Conservation (phyloP, 2,113 vertebrate genomes). For the Myxocyprinus asiaticus region DNA sequence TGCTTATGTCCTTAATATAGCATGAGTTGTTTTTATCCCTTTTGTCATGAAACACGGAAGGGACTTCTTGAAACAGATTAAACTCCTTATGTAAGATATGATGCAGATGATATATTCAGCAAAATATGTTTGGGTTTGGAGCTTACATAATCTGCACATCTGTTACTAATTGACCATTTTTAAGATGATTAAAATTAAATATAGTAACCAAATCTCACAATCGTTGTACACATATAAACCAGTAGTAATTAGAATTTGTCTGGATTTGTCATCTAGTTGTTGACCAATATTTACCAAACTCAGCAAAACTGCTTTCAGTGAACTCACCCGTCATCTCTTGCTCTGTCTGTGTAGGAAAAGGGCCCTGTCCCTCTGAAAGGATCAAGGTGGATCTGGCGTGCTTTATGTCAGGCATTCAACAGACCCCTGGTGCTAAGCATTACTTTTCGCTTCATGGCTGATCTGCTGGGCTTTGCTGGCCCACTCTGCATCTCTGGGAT, state of each 20-base stretch:
- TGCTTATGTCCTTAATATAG: not conserved
- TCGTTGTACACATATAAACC: too few relatives aligned
- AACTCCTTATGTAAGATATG: conserved; percentile 1
- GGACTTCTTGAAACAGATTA: conserved; percentile 28
- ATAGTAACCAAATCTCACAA: not conserved
- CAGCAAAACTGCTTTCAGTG: too few relatives aligned
- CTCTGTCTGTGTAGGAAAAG: conserved; percentile 33
- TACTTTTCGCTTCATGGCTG: conserved; percentile 91
- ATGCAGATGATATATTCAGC: not conserved
- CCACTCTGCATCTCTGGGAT: conserved; percentile 97
- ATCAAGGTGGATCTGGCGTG: conserved; percentile 86
- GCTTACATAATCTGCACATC: not conserved
- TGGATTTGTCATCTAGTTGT: not conserved
- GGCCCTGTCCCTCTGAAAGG: conserved; percentile 69
- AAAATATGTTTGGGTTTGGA: conserved; percentile 1
- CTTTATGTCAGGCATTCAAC: conserved; percentile 90
- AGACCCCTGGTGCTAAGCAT: conserved; percentile 92
- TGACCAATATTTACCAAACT: too few relatives aligned
- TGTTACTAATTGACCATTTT: conserved; percentile 19
- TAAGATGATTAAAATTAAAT: not conserved
- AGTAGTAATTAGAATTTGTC: not conserved
- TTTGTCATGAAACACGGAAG: not conserved
- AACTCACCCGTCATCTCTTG: not conserved
- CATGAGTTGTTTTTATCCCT: too few relatives aligned
- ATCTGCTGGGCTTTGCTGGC: conserved; percentile 91